Base-by-base conservation (phyloP, 35 echinoderm and acorn worm species). In the Apostichopus californicus region DNA sequence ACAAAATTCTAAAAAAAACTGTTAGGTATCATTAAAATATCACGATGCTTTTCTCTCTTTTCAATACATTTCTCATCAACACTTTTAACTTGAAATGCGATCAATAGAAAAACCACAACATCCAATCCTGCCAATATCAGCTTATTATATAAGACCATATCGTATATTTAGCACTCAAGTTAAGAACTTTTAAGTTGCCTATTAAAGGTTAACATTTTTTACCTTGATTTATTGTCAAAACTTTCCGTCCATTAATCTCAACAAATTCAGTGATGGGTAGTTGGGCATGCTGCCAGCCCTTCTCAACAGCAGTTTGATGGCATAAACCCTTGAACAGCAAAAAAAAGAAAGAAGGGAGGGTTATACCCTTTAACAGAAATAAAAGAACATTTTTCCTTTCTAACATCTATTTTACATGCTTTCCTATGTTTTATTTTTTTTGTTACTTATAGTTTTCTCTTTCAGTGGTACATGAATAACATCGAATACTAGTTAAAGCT, bases 171-270 rank as follows among this genome's bases (percentile, higher is more conserved):
- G 7, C 58, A 46, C 12, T 61, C 58, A 61, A 61, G 58, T 61
- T 12, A 61, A 9, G 58, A 61, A 61, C 7, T 75, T 13, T 20
- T 0, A 68, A 68, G 64, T 8, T 11, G 64, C 6, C 2, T 68
- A 14, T 75, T 75, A 18, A 5, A 20, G n/a, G 6, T 18, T 18
- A 20, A 2, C 23, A 22, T 61, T 52, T 46, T 91, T 56, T 95
- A 99, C 97, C 97, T 87, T 99, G 97, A 84, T 99, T 99, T 18
- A 99, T 92, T 14, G 93, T 83, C 15, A 99, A 58, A 10, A 99
- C 95, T 77, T 96, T 99, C 68, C 97, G 91, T 6, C 93, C 80
- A 28, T 93, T 96, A 3, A 99, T 56, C 80, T 93, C 92, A 6
- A 99, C 88, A 90, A 93, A 96, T 23, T 96, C 93, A 28, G 91